Evolutionary conservation across 2,797 vertebrate species (phyloP).

Genomic region (Enteromius fasciolatus): DNA sequence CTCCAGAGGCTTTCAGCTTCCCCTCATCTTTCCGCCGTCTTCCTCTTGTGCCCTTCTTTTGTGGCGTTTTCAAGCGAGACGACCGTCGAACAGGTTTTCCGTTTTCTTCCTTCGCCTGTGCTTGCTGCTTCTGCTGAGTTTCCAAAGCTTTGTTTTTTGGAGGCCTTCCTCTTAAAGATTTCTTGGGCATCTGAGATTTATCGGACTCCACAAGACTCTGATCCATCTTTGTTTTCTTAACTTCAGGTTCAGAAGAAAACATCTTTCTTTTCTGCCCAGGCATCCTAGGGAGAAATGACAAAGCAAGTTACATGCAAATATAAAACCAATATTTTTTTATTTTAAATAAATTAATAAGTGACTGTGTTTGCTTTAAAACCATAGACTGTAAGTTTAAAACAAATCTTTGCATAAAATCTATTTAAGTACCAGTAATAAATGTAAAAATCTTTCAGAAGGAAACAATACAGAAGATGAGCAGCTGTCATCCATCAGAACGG

Average conservation of each 20-base stretch:
- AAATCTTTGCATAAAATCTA: background rate
- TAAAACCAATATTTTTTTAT: background rate
- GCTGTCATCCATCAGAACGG: background rate
- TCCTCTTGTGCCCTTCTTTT: conserved; percentile 65
- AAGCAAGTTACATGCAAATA: background rate
- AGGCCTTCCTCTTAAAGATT: conserved; percentile 64
- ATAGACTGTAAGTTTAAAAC: no score
- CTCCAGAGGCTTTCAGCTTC: conserved; percentile 54
- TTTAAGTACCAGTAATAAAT: background rate
- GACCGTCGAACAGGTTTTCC: conserved; percentile 62
- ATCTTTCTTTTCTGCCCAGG: conserved; percentile 77
- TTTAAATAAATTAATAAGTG: background rate
- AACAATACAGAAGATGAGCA: background rate
- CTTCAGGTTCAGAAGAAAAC: conserved; percentile 69
- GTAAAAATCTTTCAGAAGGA: background rate
- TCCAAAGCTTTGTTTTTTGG: conserved; percentile 63
- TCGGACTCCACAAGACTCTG: conserved; percentile 66
- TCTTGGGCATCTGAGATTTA: conserved; percentile 63
- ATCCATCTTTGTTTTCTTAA: conserved; percentile 75
- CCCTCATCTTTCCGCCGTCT: conserved; percentile 75
- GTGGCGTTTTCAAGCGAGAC: conserved; percentile 64
- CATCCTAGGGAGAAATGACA: conserved; percentile 72
- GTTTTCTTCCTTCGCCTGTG: conserved; percentile 56
- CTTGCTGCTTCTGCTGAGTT: conserved; percentile 67
- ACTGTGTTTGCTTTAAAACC: background rate